Percentiles rank a stretch among this genome's conserved stretches.
Conservation (phyloP, 2,113 vertebrate species). For the Macrotis lagotis region DNA sequence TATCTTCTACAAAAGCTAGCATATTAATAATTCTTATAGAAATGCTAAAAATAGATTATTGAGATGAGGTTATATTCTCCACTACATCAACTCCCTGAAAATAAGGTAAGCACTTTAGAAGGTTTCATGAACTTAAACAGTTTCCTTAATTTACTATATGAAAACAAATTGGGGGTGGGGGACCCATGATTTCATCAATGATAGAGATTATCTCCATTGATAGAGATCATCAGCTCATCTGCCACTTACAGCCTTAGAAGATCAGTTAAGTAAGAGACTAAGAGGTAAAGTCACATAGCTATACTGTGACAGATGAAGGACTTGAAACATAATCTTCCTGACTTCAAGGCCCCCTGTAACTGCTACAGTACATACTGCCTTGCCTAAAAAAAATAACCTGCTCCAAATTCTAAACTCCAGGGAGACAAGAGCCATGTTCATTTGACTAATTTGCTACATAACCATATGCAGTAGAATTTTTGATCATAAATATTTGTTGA, state of each 20-base stretch:
- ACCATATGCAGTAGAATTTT: background rate
- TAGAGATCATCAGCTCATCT: background rate
- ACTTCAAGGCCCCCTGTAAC: background rate
- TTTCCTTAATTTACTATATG: background rate
- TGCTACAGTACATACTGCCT: background rate
- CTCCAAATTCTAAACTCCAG: background rate
- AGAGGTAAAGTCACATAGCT: background rate
- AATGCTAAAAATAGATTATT: background rate
- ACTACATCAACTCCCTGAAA: background rate
- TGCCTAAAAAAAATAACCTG: background rate
- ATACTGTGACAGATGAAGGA: background rate
- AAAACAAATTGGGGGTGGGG: background rate
- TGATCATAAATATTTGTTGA: background rate
- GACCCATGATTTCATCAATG: background rate
- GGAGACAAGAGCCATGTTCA: background rate
- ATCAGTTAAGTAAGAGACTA: background rate
- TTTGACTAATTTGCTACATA: background rate
- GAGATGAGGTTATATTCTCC: slow-evolving; percentile 6
- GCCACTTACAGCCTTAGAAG: background rate
- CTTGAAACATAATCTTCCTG: background rate
- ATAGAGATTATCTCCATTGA: slow-evolving; percentile 5
- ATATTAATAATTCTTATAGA: background rate
- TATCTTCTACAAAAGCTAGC: background rate
- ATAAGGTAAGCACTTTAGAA: background rate
- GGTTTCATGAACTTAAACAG: background rate